Evolutionary conservation across 2,888 invertebrate genomes (phyloP).

Genomic region (Scaptomyza cyrtandrae): DNA sequence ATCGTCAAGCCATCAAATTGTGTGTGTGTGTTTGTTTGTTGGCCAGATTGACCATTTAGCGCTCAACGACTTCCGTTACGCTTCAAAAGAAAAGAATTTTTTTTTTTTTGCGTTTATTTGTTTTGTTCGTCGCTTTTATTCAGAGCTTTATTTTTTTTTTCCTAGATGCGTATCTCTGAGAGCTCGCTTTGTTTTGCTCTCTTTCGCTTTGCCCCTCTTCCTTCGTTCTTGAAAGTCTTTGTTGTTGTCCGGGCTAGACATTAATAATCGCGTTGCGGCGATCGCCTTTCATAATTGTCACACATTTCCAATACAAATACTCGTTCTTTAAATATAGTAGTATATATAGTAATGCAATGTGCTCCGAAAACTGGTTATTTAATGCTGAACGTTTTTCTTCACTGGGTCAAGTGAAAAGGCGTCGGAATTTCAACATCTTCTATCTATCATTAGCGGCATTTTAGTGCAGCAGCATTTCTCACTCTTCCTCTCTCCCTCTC

Average conservation of each 20-base stretch:
- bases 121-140: conserved; percentile 57
- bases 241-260: conserved; percentile 49
- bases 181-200: conserved; percentile 14
- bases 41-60: conserved; percentile 72
- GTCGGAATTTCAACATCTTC: conserved; percentile 18
- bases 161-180: conserved; percentile 60
- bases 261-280: conserved; percentile 61
- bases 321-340: background rate
- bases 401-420: conserved; percentile 47
- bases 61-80: conserved; percentile 76
- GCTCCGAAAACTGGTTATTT: conserved; percentile 55
- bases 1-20: conserved; percentile 6
- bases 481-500: conserved; percentile 8
- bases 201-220: background rate
- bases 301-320: conserved; percentile 57
- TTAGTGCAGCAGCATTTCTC: conserved; percentile 45
- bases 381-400: conserved; percentile 15
- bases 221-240: conserved; percentile 31
- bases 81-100: conserved; percentile 72
- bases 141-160: conserved; percentile 43
- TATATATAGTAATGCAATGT: conserved; percentile 18
- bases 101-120: conserved; percentile 55
- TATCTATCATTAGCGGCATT: conserved; percentile 60
- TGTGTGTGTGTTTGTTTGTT: conserved; percentile 18
- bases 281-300: conserved; percentile 77